Conservation (phyloP, 2,797 vertebrate species). For the Dryobates pubescens region DNA sequence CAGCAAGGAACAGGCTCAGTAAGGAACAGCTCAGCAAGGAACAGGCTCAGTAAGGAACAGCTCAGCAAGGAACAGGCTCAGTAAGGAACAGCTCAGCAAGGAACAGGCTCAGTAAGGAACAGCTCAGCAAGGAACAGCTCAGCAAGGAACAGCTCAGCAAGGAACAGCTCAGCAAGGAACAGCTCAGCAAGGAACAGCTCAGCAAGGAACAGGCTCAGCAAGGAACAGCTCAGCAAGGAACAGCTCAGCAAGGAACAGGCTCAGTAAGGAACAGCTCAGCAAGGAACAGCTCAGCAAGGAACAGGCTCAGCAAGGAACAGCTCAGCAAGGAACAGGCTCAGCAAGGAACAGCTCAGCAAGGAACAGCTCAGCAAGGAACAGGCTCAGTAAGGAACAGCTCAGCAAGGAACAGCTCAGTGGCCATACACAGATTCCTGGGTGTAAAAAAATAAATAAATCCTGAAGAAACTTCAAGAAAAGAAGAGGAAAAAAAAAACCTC, state of each 20-base stretch:
- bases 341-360: conserved; percentile 44
- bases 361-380: too few species aligned
- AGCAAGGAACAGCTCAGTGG: conserved; percentile 55
- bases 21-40: conserved; percentile 60
- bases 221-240: conserved; percentile 51
- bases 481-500: not conserved
- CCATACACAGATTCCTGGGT: conserved; percentile 23
- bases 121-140: conserved; percentile 51
- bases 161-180: conserved; percentile 56
- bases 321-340: too few species aligned
- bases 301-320: conserved; percentile 51
- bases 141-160: too few species aligned
- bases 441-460: not conserved
- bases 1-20: conserved; percentile 46
- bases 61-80: conserved; percentile 46
- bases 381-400: conserved; percentile 51
- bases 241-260: too few species aligned
- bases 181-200: conserved; percentile 51
- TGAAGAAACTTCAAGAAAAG: not conserved
- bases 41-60: too few species aligned
- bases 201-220: too few species aligned
- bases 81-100: conserved; percentile 58
- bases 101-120: too few species aligned
- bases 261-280: too few species aligned
- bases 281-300: conserved; percentile 60